Evolutionary conservation across 2,113 vertebrate species (phyloP).

Genomic region (Sinocyclocheilus maitianheensis): DNA sequence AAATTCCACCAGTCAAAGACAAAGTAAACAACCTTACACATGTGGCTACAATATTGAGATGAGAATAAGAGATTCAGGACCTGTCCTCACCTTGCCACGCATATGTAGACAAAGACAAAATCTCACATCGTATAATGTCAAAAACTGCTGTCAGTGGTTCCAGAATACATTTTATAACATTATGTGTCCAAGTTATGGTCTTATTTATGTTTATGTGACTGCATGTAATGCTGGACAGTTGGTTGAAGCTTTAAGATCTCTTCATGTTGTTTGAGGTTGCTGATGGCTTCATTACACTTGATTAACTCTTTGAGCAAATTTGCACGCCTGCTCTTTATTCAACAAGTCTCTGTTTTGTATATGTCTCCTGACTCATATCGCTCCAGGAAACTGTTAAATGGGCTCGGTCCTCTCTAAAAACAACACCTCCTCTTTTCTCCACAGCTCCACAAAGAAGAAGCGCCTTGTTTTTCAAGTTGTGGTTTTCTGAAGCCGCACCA

Average conservation of each 20-base stretch:
- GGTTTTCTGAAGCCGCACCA: constrained; percentile 69
- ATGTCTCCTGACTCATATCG: constrained; percentile 68
- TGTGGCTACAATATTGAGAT: constrained; percentile 70
- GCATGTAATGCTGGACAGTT: not conserved
- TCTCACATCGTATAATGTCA: not conserved
- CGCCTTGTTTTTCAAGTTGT: constrained; percentile 75
- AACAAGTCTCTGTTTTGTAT: constrained; percentile 58
- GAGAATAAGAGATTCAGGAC: constrained; percentile 33
- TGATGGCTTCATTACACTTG: constrained; percentile 22
- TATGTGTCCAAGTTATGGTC: not conserved
- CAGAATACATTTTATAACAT: not conserved
- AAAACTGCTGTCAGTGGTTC: not conserved
- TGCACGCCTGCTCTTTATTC: constrained; percentile 26
- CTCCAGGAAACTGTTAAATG: constrained; percentile 61
- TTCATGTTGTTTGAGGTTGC: constrained; percentile 15
- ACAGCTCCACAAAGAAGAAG: constrained; percentile 65
- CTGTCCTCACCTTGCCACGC: not conserved
- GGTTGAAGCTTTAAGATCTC: not conserved
- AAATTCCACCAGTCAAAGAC: constrained; percentile 72
- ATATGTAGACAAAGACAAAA: not conserved
- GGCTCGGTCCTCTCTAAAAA: constrained; percentile 65
- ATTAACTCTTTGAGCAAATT: constrained; percentile 28
- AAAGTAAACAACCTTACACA: constrained; percentile 73
- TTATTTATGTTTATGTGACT: not conserved
- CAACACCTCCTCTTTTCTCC: constrained; percentile 62